Evolutionary conservation across 2,113 vertebrate genomes (phyloP).

Genomic region (Nothocercus nigrocapillus): DNA sequence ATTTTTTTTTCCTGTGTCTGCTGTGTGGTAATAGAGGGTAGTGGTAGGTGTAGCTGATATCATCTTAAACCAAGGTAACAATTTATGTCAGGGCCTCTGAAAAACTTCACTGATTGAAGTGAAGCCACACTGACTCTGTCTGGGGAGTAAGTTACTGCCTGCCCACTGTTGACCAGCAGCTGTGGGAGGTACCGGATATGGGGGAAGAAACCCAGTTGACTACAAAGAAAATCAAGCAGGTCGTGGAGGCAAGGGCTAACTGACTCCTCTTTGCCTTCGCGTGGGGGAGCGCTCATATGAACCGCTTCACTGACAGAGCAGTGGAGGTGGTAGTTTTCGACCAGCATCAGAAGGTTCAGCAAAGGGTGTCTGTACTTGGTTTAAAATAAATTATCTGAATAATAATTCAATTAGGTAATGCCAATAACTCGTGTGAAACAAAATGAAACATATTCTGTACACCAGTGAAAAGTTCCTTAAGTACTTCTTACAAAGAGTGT

Average conservation of each 20-base stretch:
- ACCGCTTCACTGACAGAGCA: neutral
- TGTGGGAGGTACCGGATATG: neutral
- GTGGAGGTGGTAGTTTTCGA: neutral
- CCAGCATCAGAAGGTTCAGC: neutral
- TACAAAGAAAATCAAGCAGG: neutral
- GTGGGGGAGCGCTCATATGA: neutral
- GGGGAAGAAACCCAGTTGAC: neutral
- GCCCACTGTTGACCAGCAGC: neutral
- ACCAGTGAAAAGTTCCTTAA: neutral
- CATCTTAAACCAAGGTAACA: neutral
- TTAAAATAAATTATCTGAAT: neutral
- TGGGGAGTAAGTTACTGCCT: neutral
- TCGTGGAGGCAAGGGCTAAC: neutral
- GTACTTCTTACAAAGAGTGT: neutral
- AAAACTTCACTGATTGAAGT: neutral
- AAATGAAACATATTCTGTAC: neutral
- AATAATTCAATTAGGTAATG: neutral
- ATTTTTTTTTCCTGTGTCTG: neutral
- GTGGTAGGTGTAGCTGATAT: neutral
- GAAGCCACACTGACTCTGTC: neutral
- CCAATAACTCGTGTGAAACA: neutral
- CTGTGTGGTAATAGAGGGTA: neutral
- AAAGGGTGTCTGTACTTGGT: neutral
- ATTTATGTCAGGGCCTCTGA: neutral
- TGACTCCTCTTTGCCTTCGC: neutral